phyloP scores from a whole-genome alignment of 1,140 invertebrate species.

The Pantala flavescens region DNA sequence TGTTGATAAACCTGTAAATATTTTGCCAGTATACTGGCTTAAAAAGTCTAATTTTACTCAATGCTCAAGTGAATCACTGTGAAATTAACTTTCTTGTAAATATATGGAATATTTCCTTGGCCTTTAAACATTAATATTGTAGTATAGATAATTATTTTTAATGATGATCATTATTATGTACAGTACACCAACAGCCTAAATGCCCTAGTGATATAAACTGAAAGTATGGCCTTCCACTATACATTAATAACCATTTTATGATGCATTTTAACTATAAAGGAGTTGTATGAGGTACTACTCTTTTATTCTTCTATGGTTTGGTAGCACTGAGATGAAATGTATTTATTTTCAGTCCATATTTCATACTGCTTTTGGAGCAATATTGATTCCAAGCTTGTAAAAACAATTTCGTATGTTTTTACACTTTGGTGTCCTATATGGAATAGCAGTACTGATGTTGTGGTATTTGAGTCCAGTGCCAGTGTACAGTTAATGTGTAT shows the following conservation, averaged over 20 bases:
- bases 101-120: not conserved
- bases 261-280: not conserved
- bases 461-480: constrained; percentile 1
- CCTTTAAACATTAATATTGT: not conserved
- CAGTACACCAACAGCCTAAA: not conserved
- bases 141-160: not conserved
- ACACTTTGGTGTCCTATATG: not conserved
- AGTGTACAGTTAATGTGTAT: not conserved
- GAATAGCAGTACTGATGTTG: not conserved
- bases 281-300: not conserved
- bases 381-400: not conserved
- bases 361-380: constrained; percentile 1
- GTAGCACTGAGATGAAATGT: constrained; percentile 4
- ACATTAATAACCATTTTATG: not conserved
- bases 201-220: not conserved
- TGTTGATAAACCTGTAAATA: not conserved
- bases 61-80: constrained; percentile 6
- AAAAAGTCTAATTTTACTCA: not conserved
- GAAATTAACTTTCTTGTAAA: not conserved
- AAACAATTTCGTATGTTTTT: not conserved
- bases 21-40: not conserved
- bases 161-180: not conserved
- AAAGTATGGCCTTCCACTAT: not conserved
- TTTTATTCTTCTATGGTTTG: not conserved
- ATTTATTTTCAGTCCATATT: constrained; percentile 10